Percentiles rank a stretch among this genome's conserved stretches.
Evolutionary conservation across 2,113 vertebrate species (phyloP).

Genomic region (Laterallus jamaicensis): DNA sequence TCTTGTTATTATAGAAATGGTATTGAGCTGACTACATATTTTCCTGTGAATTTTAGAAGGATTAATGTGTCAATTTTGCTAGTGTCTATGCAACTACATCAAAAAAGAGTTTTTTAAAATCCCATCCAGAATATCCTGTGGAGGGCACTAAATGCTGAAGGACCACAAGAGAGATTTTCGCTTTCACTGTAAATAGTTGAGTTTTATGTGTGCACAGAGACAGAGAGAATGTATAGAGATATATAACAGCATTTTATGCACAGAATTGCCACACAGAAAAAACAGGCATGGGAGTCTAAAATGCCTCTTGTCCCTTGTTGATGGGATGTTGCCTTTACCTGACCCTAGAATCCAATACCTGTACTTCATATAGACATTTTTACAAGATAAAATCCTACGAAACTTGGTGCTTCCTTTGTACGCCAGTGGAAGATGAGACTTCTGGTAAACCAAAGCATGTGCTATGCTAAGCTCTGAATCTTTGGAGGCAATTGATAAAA

Average conservation of each 20-base stretch:
- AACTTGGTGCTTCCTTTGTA: neutral
- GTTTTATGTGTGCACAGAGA: neutral
- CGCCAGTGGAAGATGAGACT: fast-evolving
- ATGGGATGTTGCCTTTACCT: neutral
- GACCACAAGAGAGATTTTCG: neutral
- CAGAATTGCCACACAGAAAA: neutral
- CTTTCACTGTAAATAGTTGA: neutral
- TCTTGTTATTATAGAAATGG: neutral
- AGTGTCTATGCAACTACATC: neutral
- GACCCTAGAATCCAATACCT: neutral
- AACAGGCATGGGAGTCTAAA: neutral
- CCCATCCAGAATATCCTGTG: neutral
- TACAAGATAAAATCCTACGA: neutral
- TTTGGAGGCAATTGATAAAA: neutral
- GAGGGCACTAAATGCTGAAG: neutral
- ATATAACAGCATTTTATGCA: neutral
- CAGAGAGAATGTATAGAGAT: neutral
- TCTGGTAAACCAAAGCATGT: neutral
- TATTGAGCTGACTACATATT: neutral
- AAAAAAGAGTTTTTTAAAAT: slow-evolving; percentile 8
- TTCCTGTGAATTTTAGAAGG: neutral
- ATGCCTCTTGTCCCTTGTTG: neutral
- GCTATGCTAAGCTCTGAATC: neutral
- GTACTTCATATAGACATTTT: neutral
- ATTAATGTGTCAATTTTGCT: neutral